Evolutionary conservation across 2,888 invertebrate species (phyloP), one percentile per base, ranked within the genome.

Genomic region (Ferdinandea cuprea): DNA sequence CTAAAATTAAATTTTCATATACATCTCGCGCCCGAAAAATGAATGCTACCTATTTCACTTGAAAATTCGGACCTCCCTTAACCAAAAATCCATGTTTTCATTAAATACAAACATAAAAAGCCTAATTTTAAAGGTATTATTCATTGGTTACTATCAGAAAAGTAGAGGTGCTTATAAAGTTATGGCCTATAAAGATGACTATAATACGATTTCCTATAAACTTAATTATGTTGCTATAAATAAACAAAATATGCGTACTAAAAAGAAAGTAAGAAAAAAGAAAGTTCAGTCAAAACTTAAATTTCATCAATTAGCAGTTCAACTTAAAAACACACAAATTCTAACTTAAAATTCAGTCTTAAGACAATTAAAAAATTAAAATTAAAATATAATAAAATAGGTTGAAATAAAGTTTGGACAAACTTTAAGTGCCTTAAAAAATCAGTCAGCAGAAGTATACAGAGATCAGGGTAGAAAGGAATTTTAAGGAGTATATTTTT

Each of bases 291-390:
- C 59, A 37, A 50, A 52, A 37, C n/a, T 19, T 7, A 48, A 66
- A 52, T 40, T 13, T 13, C 40, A 37, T 42, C 7, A 3, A 50
- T 15, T 17, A 72, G 35, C 19, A 66, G 35, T 48, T 30, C 28
- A 59, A 71, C 63, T 76, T 71, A 69, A 58, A 63, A 56, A 72
- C 56, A 56, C 48, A 72, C 42, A 65, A 74, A 42, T 50, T 50
- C 54, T 81, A 66, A 72, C 59, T 77, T 71, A 71, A 61, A 81
- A 78, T 77, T 83, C 83, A 83, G 83, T 83, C 83, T 83, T 78
- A 78, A 83, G 80, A 69, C 74, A 44, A 68, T 66, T 56, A 61
- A 52, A n/a, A 65, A 44, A 72, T 58, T 59, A 73, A 61, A 63
- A 40, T 46, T 63, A 37, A 25, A 25, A 25, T 3, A 25, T 25